Conservation (phyloP, 2,113 vertebrate species). For the Ceratotherium simum region DNA sequence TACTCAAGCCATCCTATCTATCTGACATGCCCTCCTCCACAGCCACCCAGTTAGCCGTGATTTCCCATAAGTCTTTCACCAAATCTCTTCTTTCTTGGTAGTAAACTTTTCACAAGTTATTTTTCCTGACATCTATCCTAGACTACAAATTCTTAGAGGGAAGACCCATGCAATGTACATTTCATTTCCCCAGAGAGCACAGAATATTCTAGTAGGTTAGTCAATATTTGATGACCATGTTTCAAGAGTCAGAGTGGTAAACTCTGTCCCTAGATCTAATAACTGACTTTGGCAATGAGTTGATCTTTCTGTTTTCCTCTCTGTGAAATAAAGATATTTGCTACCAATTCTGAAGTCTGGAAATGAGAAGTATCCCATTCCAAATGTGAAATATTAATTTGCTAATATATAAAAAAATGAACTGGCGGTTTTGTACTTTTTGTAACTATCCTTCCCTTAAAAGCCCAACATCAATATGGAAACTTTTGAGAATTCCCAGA, state of each 20-base stretch:
- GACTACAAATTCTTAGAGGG: conserved; percentile 25
- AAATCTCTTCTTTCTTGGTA: background rate
- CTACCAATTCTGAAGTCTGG: conserved; percentile 13
- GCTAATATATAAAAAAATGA: conserved; percentile 27
- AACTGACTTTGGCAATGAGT: background rate
- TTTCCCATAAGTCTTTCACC: background rate
- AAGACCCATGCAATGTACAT: conserved; percentile 5
- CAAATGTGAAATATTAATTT: conserved; percentile 51
- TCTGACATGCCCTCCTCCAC: background rate
- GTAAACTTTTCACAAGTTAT: conserved; percentile 19
- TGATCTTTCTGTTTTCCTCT: conserved; percentile 31
- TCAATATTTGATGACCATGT: conserved; percentile 12
- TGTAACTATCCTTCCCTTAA: background rate
- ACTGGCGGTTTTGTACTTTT: conserved; percentile 11
- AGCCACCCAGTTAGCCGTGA: background rate
- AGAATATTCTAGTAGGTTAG: background rate
- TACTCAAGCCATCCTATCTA: background rate
- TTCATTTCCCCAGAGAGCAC: background rate
- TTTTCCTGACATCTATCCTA: conserved; percentile 36
- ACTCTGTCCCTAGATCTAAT: conserved; percentile 30
- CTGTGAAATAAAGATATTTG: conserved; percentile 22
- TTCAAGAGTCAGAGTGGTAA: conserved; percentile 50
- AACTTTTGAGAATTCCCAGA: conserved; percentile 27
- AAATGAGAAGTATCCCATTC: conserved; percentile 26
- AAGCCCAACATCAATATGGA: conserved; percentile 46